phyloP scores from a whole-genome alignment of 2,888 invertebrate genomes.

The Panzeria rudis region DNA sequence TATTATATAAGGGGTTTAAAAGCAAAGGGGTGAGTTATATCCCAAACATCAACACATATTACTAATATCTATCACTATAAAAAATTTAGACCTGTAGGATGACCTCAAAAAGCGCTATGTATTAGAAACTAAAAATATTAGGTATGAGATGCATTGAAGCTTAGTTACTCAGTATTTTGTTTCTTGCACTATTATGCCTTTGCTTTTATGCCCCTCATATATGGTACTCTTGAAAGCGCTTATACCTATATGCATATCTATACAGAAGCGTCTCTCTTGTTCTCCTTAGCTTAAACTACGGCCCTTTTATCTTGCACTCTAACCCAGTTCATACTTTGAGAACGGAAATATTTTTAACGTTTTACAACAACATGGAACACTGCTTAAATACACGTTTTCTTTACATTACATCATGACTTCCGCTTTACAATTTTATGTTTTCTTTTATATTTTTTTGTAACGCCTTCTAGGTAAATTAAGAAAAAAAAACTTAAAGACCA shows the following conservation, averaged over 20 bases:
- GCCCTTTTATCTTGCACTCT: neutral
- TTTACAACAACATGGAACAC: slow-evolving; percentile 59
- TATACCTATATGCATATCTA: neutral
- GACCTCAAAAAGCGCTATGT: no score
- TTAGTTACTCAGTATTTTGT: no score
- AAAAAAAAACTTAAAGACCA: slow-evolving; percentile 58
- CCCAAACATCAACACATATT: no score
- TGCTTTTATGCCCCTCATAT: no score
- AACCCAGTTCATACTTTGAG: neutral
- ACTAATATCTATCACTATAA: no score
- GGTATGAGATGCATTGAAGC: no score
- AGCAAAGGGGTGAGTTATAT: no score
- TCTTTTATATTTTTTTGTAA: slow-evolving; percentile 45
- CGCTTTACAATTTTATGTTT: slow-evolving; percentile 62
- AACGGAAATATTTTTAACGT: slow-evolving; percentile 65
- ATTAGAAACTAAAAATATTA: no score
- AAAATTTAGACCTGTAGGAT: no score
- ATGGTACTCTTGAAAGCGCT: neutral
- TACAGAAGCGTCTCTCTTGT: neutral
- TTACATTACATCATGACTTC: slow-evolving; percentile 72
- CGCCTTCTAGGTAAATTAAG: slow-evolving; percentile 80
- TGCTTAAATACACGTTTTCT: slow-evolving; percentile 53
- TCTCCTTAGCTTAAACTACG: slow-evolving; percentile 15
- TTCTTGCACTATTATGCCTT: no score
- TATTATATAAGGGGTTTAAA: no score